These are phyloP conservation scores for Morinoia aosen DNA, from an alignment of 2,888 invertebrate genomes.

Conservation along the genomic window DNA sequence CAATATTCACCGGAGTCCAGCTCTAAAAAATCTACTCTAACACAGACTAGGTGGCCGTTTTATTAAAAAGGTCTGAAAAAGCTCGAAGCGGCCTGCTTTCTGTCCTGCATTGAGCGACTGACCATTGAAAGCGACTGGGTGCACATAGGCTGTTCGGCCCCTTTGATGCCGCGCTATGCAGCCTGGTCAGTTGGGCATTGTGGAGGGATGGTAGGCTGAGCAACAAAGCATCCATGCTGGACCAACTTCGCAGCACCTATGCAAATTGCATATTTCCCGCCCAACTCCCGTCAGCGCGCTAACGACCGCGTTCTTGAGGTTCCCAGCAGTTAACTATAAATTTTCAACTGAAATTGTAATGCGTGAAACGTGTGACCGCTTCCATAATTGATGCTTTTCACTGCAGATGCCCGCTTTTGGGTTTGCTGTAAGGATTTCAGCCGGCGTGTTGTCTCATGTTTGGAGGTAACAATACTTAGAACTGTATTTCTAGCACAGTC, in stretches of 20 bases:
- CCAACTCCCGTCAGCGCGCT: not conserved
- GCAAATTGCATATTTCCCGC: slow-evolving; percentile 39
- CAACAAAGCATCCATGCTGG: slow-evolving; percentile 50
- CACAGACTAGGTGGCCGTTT: slow-evolving; percentile 29
- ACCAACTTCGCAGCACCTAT: slow-evolving; percentile 43
- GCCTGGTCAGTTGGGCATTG: slow-evolving; percentile 50
- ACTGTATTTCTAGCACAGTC: too few species aligned
- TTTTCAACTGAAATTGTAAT: not conserved
- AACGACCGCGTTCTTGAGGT: not conserved
- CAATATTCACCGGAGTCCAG: slow-evolving; percentile 5
- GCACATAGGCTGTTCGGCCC: slow-evolving; percentile 49
- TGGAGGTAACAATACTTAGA: too few species aligned
- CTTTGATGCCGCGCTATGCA: slow-evolving; percentile 42
- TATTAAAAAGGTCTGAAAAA: slow-evolving; percentile 25
- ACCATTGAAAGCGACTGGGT: slow-evolving; percentile 27
- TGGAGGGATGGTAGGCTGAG: slow-evolving; percentile 33
- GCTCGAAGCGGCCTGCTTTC: slow-evolving; percentile 24
- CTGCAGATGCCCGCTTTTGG: not conserved
- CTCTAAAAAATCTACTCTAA: slow-evolving; percentile 33
- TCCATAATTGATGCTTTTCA: not conserved
- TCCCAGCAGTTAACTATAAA: not conserved
- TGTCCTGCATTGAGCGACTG: slow-evolving; percentile 31
- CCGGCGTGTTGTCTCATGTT: not conserved
- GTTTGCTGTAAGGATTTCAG: not conserved
- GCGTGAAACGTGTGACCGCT: not conserved